Evolutionary conservation across 2,888 invertebrate genomes (phyloP).

Genomic region (Parnassius mnemosyne): DNA sequence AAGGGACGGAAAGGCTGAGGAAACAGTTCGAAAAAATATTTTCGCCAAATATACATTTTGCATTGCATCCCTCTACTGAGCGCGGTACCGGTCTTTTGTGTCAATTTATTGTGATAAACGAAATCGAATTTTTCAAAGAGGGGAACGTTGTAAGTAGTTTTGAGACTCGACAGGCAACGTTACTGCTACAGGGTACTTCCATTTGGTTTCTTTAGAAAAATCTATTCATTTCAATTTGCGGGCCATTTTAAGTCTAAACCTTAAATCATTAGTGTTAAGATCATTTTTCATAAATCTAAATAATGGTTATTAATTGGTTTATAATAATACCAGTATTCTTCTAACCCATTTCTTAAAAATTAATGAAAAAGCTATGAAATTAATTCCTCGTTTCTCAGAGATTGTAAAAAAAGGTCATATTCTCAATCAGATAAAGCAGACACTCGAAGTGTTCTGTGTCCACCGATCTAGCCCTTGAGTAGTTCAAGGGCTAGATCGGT

Average conservation of each 20-base stretch:
- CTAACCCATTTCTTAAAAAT: too few species aligned
- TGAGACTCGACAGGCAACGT: conserved; percentile 48
- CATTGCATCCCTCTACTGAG: background rate
- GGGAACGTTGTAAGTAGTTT: conserved; percentile 44
- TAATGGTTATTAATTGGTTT: background rate
- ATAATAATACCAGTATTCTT: too few species aligned
- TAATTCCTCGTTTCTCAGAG: too few species aligned
- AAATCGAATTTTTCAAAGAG: conserved; percentile 44
- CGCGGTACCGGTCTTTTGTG: conserved; percentile 27
- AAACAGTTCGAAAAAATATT: background rate
- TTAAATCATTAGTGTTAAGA: background rate
- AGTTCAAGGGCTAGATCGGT: too few species aligned
- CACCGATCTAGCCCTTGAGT: too few species aligned
- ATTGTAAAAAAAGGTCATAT: too few species aligned
- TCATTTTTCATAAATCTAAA: background rate
- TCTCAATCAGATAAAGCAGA: too few species aligned
- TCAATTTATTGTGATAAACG: conserved; percentile 53
- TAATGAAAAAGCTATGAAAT: too few species aligned
- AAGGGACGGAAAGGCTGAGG: background rate
- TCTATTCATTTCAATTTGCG: conserved; percentile 23
- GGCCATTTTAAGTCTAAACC: conserved; percentile 8
- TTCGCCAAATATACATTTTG: conserved; percentile 3
- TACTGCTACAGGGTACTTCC: conserved; percentile 55
- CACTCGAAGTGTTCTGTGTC: too few species aligned
- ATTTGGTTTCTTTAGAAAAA: conserved; percentile 35